Conservation (phyloP, 1,140 invertebrate genomes). For the Ericerus pela region DNA sequence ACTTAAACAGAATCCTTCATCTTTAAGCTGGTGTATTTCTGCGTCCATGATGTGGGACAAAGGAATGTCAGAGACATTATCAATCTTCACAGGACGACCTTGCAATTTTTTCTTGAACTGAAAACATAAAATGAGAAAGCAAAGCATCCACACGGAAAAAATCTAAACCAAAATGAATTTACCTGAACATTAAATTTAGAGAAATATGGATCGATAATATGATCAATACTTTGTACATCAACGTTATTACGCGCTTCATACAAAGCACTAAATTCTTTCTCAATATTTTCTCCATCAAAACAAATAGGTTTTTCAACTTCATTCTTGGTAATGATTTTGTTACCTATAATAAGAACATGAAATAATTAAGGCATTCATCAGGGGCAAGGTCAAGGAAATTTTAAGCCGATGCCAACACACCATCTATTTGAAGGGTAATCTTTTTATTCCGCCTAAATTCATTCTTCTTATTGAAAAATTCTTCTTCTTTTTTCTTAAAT, state of each 20-base stretch:
- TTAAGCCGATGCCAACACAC: conserved; percentile 29
- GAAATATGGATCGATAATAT: not conserved
- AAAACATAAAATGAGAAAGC: not conserved
- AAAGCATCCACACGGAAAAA: not conserved
- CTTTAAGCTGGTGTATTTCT: conserved; percentile 71
- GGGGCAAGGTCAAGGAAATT: not conserved
- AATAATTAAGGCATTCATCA: not conserved
- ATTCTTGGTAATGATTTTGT: not conserved
- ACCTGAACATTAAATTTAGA: not conserved
- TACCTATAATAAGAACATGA: not conserved
- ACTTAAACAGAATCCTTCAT: conserved; percentile 76
- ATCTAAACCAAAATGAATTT: not conserved
- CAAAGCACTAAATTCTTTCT: too few relatives aligned
- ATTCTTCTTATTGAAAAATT: conserved; percentile 46
- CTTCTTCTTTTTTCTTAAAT: conserved; percentile 51
- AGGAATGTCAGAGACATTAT: not conserved
- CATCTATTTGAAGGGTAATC: conserved; percentile 72
- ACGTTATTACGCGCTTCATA: not conserved
- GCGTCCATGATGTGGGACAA: conserved; percentile 36
- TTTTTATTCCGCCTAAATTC: conserved; percentile 49
- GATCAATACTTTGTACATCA: not conserved
- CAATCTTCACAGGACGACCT: too few relatives aligned
- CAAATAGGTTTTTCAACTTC: not conserved
- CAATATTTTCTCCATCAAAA: not conserved
- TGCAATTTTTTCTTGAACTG: not conserved